phyloP scores from a whole-genome alignment of 2,113 vertebrate genomes.

The Marcusenius ussheri region DNA sequence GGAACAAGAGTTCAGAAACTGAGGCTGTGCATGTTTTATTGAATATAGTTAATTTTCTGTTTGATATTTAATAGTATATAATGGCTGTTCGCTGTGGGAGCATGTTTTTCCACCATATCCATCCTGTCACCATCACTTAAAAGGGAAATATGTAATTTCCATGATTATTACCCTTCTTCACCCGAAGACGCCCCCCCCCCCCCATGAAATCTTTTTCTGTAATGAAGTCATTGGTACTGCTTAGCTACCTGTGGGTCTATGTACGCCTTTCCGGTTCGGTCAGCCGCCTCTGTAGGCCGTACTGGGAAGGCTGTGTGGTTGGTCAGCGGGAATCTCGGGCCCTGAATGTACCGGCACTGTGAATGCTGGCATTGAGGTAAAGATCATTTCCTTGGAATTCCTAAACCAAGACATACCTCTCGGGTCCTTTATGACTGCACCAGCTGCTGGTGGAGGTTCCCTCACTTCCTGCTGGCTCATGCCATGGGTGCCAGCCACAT shows the following conservation, averaged over 20 bases:
- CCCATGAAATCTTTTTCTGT: not conserved
- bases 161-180: not conserved
- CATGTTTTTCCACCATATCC: not conserved
- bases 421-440: not conserved
- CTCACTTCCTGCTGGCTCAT: not conserved
- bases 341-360: not conserved
- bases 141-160: not conserved
- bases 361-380: not conserved
- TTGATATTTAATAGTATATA: not conserved
- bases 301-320: not conserved
- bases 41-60: conserved; percentile 2
- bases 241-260: not conserved
- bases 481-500: not conserved
- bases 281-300: not conserved
- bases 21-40: not conserved
- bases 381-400: not conserved
- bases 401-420: not conserved
- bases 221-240: not conserved
- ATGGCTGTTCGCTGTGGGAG: not conserved
- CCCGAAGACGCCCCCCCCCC: not conserved
- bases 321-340: not conserved
- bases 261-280: not conserved
- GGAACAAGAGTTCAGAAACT: not conserved
- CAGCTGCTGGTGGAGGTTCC: not conserved
- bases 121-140: not conserved